Base-by-base conservation (phyloP, 1,140 invertebrate species). In the Heliconius nattereri region DNA sequence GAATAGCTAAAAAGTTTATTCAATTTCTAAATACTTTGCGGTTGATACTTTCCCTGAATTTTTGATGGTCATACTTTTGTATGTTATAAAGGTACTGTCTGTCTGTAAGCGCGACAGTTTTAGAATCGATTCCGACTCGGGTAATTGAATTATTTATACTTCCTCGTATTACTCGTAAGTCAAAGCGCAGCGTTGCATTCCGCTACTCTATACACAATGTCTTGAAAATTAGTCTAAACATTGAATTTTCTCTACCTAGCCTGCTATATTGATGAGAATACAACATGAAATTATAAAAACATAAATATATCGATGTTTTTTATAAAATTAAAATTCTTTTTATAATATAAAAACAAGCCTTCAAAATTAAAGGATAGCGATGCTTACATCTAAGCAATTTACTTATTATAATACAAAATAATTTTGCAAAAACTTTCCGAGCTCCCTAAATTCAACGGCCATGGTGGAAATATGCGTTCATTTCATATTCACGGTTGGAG, bases 401-500 rank as follows among this genome's bases (percentile, higher is more conserved):
- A 66, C 60, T 66, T 66, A 66, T 66, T 26, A 66, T 29, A 66
- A 66, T 66, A 66, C 60, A 66, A 66, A 66, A 60, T 60, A 23
- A 66, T 66, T 66, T 29, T 26, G 60, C 60, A 7, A 26, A 66
- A 66, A 66, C 60, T 66, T 66, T 66, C 13, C 26, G 60, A 13
- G 26, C n/a, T 16, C 60, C 23, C 60, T 23, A 26, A 76, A 76
- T 76, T 76, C 45, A 52, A 76, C 66, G 37, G 66, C 13, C 52
- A 29, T 60, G 70, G 60, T 45, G 45, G 54, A 79, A 81, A 78
- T 78, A 78, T 78, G 60, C 76, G 70, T 72, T 78, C 76, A 78
- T 80, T 80, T 73, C 70, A 73, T 73, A 83, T 83, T 83, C 78
- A 78, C 76, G 66, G 70, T 60, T 66, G 73, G 75, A 75, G 78